A percentile compares a stretch with the other conserved stretches of the same genome.
These are phyloP conservation scores for Eudemis profundana DNA, from an alignment of 2,888 invertebrate species.

Conservation along the genomic window DNA sequence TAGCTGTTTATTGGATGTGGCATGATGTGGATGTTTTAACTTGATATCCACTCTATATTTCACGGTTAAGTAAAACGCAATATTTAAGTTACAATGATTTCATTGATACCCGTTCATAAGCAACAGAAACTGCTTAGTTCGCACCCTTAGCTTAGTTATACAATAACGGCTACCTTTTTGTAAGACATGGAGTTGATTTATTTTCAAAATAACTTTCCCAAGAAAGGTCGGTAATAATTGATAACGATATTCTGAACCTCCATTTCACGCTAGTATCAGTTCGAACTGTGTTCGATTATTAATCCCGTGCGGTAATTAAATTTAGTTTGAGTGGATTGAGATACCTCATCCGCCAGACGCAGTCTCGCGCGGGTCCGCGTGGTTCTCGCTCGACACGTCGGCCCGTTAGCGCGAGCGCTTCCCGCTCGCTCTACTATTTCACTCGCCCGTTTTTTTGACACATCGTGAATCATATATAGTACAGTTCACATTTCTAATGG, in stretches of 20 bases:
- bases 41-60: background rate
- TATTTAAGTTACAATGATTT: background rate
- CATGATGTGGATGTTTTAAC: conserved; percentile 3
- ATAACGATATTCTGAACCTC: background rate
- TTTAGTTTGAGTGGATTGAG: background rate
- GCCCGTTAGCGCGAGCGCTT: conserved; percentile 47
- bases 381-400: conserved; percentile 14
- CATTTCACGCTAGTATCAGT: background rate
- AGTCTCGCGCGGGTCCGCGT: conserved; percentile 1
- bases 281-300: background rate
- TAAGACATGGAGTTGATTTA: background rate
- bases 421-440: conserved; percentile 38
- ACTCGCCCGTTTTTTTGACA: conserved; percentile 19
- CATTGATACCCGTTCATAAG: background rate
- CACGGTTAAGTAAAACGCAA: too few relatives aligned
- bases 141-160: background rate
- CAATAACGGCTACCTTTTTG: background rate
- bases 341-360: conserved; percentile 15
- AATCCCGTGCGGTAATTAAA: background rate
- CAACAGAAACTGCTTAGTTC: background rate
- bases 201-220: background rate
- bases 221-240: background rate
- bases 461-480: conserved; percentile 18
- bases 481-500: background rate
- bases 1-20: conserved; percentile 42